Evolutionary conservation across 2,888 invertebrate species (phyloP).

Genomic region (Operophtera brumata): DNA sequence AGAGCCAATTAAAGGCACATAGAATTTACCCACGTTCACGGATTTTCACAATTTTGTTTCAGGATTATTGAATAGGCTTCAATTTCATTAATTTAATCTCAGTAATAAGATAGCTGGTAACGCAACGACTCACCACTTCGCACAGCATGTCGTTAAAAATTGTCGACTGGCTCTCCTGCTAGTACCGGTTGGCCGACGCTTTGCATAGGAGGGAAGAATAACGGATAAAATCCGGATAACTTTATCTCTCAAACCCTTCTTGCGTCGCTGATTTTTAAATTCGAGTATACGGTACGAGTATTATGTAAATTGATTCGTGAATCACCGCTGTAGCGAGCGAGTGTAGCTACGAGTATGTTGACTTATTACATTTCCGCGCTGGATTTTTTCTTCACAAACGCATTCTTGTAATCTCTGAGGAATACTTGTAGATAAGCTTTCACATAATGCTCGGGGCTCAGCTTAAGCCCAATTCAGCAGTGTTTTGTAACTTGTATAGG

Average conservation of each 20-base stretch:
- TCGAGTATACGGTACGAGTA: conserved; percentile 54
- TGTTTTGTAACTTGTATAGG: conserved; percentile 11
- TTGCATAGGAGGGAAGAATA: conserved; percentile 53
- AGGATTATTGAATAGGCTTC: too few relatives aligned
- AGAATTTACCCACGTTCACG: too few relatives aligned
- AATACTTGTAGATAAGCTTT: conserved; percentile 28
- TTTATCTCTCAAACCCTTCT: conserved; percentile 57
- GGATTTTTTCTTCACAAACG: conserved; percentile 31
- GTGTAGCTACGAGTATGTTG: conserved; percentile 35
- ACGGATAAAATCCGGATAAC: conserved; percentile 58
- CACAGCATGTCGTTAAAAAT: background rate
- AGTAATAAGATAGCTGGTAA: too few relatives aligned
- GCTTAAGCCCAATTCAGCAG: conserved; percentile 20
- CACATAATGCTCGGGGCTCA: conserved; percentile 20
- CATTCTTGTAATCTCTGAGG: conserved; percentile 34
- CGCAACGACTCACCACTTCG: too few relatives aligned
- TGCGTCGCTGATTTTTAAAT: conserved; percentile 62
- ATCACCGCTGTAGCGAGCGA: conserved; percentile 37
- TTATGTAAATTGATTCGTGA: conserved; percentile 62
- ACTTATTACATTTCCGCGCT: conserved; percentile 41
- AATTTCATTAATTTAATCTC: too few relatives aligned
- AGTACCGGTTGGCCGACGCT: conserved; percentile 46
- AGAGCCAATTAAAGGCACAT: too few relatives aligned
- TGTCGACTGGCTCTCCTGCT: background rate
- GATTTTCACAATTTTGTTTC: too few relatives aligned